These are phyloP conservation scores for Gadus chalcogrammus DNA, from an alignment of 2,113 vertebrate species.

Conservation along the genomic window DNA sequence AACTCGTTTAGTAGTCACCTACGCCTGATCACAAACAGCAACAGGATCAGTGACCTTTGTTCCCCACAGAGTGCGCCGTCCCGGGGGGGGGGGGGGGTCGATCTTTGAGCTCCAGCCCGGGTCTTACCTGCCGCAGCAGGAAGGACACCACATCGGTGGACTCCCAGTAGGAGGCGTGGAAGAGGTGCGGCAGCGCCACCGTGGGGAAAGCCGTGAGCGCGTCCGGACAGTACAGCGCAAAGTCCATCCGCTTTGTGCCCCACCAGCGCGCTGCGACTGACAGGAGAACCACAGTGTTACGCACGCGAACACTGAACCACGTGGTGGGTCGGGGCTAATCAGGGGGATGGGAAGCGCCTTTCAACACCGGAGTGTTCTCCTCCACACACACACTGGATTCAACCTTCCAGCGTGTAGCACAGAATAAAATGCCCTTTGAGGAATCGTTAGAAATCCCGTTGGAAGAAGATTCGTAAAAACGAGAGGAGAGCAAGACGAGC, in stretches of 20 bases:
- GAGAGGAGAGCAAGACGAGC: constrained; percentile 10
- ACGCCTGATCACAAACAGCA: too few relatives aligned
- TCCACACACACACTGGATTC: too few relatives aligned
- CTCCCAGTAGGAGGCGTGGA: constrained; percentile 97
- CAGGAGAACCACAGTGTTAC: constrained; percentile 10
- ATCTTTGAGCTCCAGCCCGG: too few relatives aligned
- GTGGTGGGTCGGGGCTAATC: too few relatives aligned
- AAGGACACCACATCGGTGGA: constrained; percentile 94
- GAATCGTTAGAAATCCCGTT: constrained; percentile 4
- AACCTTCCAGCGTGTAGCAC: too few relatives aligned
- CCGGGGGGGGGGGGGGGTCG: too few relatives aligned
- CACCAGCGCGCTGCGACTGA: constrained; percentile 92
- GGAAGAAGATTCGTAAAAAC: neutral
- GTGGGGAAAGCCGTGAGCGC: constrained; percentile 92
- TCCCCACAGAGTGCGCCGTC: too few relatives aligned
- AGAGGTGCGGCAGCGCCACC: constrained; percentile 90
- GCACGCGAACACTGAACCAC: too few relatives aligned
- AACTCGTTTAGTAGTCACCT: neutral
- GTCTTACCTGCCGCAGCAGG: constrained; percentile 77
- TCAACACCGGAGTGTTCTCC: too few relatives aligned
- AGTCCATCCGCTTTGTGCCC: constrained; percentile 94
- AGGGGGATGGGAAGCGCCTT: too few relatives aligned
- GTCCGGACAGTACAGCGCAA: constrained; percentile 92
- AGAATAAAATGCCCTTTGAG: neutral
- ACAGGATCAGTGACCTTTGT: too few relatives aligned